These are phyloP conservation scores for Pocillopora damicornis DNA, from an alignment of 64 coral and sea anemone species.

Conservation along the genomic window DNA sequence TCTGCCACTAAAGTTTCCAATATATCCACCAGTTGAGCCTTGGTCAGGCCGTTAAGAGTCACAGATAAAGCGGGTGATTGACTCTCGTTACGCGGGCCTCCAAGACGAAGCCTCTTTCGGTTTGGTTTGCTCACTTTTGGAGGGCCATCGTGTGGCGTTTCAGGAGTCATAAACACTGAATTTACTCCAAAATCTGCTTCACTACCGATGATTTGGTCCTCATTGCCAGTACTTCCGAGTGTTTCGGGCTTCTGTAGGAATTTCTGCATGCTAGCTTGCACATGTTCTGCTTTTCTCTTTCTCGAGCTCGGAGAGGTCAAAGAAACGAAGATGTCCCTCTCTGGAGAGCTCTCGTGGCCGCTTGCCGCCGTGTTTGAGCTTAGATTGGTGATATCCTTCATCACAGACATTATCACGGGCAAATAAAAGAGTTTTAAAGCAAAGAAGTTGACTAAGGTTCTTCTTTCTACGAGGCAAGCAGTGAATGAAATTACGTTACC, in stretches of 20 bases:
- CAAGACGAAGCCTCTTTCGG: slow-evolving; percentile 56
- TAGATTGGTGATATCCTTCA: slow-evolving; percentile 77
- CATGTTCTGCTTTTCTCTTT: slow-evolving; percentile 2
- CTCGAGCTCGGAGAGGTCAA: slow-evolving; percentile 33
- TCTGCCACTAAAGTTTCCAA: slow-evolving; percentile 44
- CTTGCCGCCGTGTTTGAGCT: slow-evolving; percentile 1
- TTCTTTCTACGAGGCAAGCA: not conserved
- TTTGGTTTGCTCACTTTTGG: not conserved
- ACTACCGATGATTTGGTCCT: slow-evolving; percentile 47
- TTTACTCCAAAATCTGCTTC: not conserved
- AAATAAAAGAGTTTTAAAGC: not conserved
- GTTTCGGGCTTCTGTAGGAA: slow-evolving; percentile 4
- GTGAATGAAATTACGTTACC: slow-evolving; percentile 47
- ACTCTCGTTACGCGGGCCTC: not conserved
- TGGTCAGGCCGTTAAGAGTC: slow-evolving; percentile 55
- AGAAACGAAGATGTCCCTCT: slow-evolving; percentile 68
- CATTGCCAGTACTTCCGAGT: not conserved
- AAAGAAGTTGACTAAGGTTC: not conserved
- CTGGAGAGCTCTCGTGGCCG: slow-evolving; percentile 45
- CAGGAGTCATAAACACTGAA: slow-evolving; percentile 59
- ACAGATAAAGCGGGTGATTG: slow-evolving; percentile 24
- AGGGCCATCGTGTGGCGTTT: not conserved
- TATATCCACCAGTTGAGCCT: slow-evolving; percentile 61
- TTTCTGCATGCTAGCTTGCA: slow-evolving; percentile 16
- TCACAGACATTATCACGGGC: slow-evolving; percentile 53